Conservation (phyloP, 30 jellyfish, hydroid and myxozoan genomes). For the Aurelia coerulea region DNA sequence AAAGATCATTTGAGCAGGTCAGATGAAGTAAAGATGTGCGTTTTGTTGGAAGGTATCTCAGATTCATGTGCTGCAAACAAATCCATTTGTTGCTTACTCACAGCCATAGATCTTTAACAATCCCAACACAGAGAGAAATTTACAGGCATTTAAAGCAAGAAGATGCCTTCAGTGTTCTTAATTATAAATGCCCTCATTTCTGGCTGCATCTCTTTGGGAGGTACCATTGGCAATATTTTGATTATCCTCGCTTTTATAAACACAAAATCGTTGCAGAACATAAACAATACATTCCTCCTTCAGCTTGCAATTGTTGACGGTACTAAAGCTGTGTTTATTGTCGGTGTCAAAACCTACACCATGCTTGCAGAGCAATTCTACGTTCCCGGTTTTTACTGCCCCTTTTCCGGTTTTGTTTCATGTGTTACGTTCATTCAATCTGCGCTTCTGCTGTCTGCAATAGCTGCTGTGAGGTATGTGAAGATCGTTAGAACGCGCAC, state of each 20-base stretch:
- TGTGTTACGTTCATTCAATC: constrained; percentile 69
- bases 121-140: no score
- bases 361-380: constrained; percentile 39
- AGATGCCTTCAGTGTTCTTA: constrained; percentile 35
- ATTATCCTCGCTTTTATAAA: constrained; percentile 46
- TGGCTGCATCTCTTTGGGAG: constrained; percentile 39
- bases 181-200: constrained; percentile 22
- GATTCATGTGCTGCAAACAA: no score
- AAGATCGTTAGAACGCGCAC: constrained; percentile 62
- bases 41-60: no score
- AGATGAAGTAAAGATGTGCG: no score
- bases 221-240: constrained; percentile 56
- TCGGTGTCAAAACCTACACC: constrained; percentile 72
- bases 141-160: background rate
- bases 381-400: constrained; percentile 61
- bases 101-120: no score
- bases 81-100: no score
- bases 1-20: no score
- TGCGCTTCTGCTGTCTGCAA: constrained; percentile 75
- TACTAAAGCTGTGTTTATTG: constrained; percentile 64
- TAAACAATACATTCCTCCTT: constrained; percentile 71
- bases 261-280: constrained; percentile 54
- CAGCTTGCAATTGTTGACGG: constrained; percentile 75
- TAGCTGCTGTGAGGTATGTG: constrained; percentile 79
- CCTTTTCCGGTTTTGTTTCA: constrained; percentile 70